Conservation (phyloP, 2,797 vertebrate genomes). For the Natrix natrix region DNA sequence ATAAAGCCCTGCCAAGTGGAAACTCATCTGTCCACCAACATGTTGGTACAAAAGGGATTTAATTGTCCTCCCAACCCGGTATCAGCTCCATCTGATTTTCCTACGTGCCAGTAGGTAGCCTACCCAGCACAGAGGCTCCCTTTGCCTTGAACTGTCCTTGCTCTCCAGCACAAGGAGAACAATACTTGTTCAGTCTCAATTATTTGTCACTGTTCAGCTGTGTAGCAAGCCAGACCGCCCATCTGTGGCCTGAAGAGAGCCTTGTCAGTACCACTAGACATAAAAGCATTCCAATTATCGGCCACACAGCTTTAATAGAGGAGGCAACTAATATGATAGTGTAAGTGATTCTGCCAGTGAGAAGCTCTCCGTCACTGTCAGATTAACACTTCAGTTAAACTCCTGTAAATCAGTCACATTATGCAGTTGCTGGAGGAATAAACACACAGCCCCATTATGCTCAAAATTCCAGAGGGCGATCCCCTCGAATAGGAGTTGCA, state of each 20-base stretch:
- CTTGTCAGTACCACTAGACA: constrained; percentile 90
- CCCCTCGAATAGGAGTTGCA: constrained; percentile 41
- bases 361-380: constrained; percentile 81
- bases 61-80: constrained; percentile 84
- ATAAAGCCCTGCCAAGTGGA: constrained; percentile 83
- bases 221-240: constrained; percentile 79
- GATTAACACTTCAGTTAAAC: constrained; percentile 84
- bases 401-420: constrained; percentile 82
- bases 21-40: constrained; percentile 83
- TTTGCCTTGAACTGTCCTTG: constrained; percentile 87
- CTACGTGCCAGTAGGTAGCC: constrained; percentile 80
- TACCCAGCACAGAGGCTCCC: constrained; percentile 66
- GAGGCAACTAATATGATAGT: constrained; percentile 79
- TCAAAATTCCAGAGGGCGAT: constrained; percentile 70
- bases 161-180: constrained; percentile 75
- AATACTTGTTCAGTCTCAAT: constrained; percentile 89
- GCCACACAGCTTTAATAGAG: constrained; percentile 79
- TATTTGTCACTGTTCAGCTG: constrained; percentile 91
- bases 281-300: constrained; percentile 92
- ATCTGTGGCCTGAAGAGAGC: constrained; percentile 85
- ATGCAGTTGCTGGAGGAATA: constrained; percentile 73
- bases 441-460: constrained; percentile 76
- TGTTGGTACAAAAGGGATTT: constrained; percentile 79
- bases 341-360: constrained; percentile 76
- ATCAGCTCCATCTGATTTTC: constrained; percentile 85